Base-by-base conservation (phyloP, 2,888 invertebrate genomes). In the Polyploca ridens region DNA sequence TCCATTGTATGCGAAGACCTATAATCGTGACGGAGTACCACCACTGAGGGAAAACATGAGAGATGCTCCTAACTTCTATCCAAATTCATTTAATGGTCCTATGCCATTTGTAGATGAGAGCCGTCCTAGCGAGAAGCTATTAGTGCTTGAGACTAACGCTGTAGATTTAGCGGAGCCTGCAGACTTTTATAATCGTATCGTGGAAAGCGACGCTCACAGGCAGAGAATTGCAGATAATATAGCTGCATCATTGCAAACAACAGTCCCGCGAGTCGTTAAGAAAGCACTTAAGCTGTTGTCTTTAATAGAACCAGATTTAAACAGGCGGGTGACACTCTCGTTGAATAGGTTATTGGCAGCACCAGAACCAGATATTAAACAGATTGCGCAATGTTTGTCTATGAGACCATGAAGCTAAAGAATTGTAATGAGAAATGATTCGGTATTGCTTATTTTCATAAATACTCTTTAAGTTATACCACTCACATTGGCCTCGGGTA, bases 41-140 rank as follows among this genome's bases (percentile, higher is more conserved):
- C 95, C 96, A 49, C 92, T 96, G 6, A 90, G 93, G 35, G 95
- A 97, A 73, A 98, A 98, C 85, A 98, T 98, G 93, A 96, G 95
- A 33, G 97, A 97, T 46, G 97, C 97, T 0, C 99, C 99, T 0
- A 99, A 98, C 87, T 99, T 99, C 86, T 98, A 95, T 90, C 99
- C 99, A 0, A 99, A 99, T 92, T 98, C 98, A 65, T 99, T 98
- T 88, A 94, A 95, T 72, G 99, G 99, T 0, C 98, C 99, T 0
- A 94, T 95, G 68, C 95, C 95, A 35, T 95, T 95, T 75, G 94
- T 95, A 1, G 93, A 95, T 10, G 80, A 82, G 19, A 79, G 69
- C 57, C 71, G 70, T 7, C 88, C 89, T 0, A 79, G 78, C 8
- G 75, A 82, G 14, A 74, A 73, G 62, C 54, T 84, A 0, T 44